Percentiles rank a stretch among this genome's conserved stretches.
These are phyloP conservation scores for Euleptes europaea DNA, from an alignment of 2,113 vertebrate genomes.

Conservation along the genomic window DNA sequence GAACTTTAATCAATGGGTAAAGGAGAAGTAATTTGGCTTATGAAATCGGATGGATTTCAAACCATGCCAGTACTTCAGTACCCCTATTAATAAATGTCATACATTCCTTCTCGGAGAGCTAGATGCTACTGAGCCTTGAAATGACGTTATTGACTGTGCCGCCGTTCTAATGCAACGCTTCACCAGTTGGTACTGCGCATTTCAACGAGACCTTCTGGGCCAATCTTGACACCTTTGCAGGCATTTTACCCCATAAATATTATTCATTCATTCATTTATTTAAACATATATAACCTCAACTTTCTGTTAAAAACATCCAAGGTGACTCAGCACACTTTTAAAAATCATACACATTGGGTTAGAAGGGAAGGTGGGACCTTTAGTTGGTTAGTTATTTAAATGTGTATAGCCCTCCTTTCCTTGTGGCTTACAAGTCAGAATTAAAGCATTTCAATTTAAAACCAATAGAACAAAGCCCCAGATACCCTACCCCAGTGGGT, in stretches of 20 bases:
- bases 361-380: too few relatives aligned
- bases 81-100: constrained; percentile 48
- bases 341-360: too few relatives aligned
- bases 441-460: too few relatives aligned
- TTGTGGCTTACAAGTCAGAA: too few relatives aligned
- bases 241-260: neutral
- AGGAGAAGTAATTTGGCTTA: constrained; percentile 49
- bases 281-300: too few relatives aligned
- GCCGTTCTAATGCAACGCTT: constrained; percentile 50
- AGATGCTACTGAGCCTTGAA: constrained; percentile 50
- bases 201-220: constrained; percentile 24
- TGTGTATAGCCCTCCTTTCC: too few relatives aligned
- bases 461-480: too few relatives aligned
- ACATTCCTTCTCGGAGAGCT: constrained; percentile 21
- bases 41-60: constrained; percentile 39
- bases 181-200: constrained; percentile 10
- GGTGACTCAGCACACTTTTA: too few relatives aligned
- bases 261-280: too few relatives aligned
- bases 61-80: constrained; percentile 41
- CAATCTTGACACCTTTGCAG: constrained; percentile 38
- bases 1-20: constrained; percentile 51
- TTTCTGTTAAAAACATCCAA: too few relatives aligned
- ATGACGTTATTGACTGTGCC: constrained; percentile 4
- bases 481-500: too few relatives aligned
- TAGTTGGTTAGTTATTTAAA: too few relatives aligned